Conservation (phyloP, 2,888 invertebrate species). For the Ditula angustiorana region DNA sequence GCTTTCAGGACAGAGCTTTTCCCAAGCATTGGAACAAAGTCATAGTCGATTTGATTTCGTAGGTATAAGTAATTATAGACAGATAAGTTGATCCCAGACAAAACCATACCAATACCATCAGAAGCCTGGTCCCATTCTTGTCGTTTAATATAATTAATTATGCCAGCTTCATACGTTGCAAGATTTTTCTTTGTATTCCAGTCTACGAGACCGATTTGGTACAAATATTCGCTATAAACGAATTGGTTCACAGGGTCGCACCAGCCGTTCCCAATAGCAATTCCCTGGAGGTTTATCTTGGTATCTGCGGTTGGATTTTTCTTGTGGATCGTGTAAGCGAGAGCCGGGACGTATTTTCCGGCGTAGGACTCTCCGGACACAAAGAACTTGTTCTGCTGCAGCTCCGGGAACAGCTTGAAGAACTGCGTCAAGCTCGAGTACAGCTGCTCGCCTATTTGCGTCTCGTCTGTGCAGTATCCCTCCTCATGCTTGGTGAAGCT, state of each 20-base stretch:
- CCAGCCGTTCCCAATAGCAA: conserved; percentile 41
- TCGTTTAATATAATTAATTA: not conserved
- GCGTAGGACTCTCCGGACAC: conserved; percentile 96
- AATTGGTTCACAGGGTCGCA: conserved; percentile 40
- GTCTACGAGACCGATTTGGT: conserved; percentile 40
- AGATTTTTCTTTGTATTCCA: conserved; percentile 1
- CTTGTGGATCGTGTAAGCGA: conserved; percentile 89
- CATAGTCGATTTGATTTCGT: conserved; percentile 46
- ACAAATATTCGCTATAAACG: conserved; percentile 37
- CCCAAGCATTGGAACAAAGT: conserved; percentile 78
- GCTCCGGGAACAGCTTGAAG: conserved; percentile 92
- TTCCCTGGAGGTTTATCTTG: conserved; percentile 86
- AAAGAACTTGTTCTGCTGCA: conserved; percentile 91
- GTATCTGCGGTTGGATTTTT: conserved; percentile 86
- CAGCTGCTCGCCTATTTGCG: conserved; percentile 92
- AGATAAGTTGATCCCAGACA: not conserved
- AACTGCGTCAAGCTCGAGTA: conserved; percentile 92
- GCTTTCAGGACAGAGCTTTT: conserved; percentile 84
- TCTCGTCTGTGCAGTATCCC: conserved; percentile 93
- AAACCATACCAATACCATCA: not conserved
- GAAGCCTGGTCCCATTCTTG: conserved; percentile 11
- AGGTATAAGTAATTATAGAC: not conserved
- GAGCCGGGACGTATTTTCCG: conserved; percentile 91
- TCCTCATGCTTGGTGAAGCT: conserved; percentile 94
- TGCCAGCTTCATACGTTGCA: not conserved